These are phyloP conservation scores for Heliconius nattereri DNA, from an alignment of 1,140 invertebrate species.

Conservation along the genomic window DNA sequence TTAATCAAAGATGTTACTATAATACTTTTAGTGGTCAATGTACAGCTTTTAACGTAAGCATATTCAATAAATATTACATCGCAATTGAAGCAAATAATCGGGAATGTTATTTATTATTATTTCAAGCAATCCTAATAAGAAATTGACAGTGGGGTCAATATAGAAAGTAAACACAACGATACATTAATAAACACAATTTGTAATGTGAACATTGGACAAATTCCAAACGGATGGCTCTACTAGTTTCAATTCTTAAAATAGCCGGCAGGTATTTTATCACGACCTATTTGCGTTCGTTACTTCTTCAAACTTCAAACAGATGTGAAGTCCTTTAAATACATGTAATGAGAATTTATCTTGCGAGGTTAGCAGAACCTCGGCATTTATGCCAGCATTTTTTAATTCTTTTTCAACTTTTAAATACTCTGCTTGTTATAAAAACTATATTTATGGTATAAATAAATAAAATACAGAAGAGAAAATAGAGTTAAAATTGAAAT, in stretches of 20 bases:
- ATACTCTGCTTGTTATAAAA: too few relatives aligned
- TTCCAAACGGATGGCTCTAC: conserved; percentile 67
- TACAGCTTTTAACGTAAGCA: background rate
- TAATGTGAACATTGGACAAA: conserved; percentile 56
- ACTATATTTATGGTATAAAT: too few relatives aligned
- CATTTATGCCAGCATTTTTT: too few relatives aligned
- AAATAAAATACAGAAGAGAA: too few relatives aligned
- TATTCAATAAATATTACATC: background rate
- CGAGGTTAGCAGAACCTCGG: too few relatives aligned
- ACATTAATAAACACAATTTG: conserved; percentile 36
- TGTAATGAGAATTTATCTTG: background rate
- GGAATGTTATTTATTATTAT: background rate
- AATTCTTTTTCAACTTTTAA: too few relatives aligned
- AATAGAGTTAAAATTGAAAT: too few relatives aligned
- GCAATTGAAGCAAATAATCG: background rate
- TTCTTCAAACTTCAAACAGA: conserved; percentile 47
- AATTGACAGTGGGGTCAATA: background rate
- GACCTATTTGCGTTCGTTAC: conserved; percentile 54
- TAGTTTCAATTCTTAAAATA: conserved; percentile 69
- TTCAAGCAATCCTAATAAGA: background rate
- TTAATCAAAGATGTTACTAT: background rate
- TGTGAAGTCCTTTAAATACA: conserved; percentile 45
- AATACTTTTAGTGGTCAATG: background rate
- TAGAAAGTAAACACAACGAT: conserved; percentile 41
- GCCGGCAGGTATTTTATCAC: conserved; percentile 65